phyloP scores from a whole-genome alignment of 1,140 invertebrate species.

The Hylaeus volcanicus region DNA sequence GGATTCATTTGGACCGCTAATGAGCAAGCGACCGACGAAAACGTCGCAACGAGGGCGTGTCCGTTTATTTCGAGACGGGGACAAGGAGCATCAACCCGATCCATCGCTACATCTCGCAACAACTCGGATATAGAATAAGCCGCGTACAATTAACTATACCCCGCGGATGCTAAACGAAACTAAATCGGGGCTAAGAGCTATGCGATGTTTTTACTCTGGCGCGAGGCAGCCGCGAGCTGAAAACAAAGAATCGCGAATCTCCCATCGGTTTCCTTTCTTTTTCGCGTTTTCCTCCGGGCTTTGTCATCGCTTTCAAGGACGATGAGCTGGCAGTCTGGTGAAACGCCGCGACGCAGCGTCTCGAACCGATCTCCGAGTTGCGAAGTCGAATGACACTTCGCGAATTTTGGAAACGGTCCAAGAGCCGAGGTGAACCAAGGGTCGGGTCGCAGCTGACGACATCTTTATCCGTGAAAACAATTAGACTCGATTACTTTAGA shows the following conservation, averaged over 20 bases:
- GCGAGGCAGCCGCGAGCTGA: not conserved
- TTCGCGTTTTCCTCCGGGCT: not conserved
- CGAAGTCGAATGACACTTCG: not conserved
- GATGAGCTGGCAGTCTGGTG: slow-evolving; percentile 19
- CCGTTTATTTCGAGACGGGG: slow-evolving; percentile 68
- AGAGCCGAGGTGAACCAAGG: not conserved
- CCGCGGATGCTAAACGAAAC: not conserved
- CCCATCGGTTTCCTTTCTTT: not conserved
- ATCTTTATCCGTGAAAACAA: not conserved
- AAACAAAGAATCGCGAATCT: slow-evolving; percentile 7
- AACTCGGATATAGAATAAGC: not conserved
- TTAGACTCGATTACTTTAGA: too few relatives aligned
- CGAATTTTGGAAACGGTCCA: slow-evolving; percentile 8
- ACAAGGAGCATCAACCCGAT: slow-evolving; percentile 68
- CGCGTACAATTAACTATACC: not conserved
- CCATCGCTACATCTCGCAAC: slow-evolving; percentile 4
- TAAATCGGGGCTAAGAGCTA: not conserved
- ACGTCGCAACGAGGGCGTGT: slow-evolving; percentile 59
- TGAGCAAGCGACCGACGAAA: slow-evolving; percentile 63
- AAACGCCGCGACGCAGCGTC: not conserved
- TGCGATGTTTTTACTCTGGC: not conserved
- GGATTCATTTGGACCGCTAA: slow-evolving; percentile 35
- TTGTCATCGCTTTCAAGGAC: slow-evolving; percentile 1
- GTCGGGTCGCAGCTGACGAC: not conserved
- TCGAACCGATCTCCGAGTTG: slow-evolving; percentile 5